phyloP scores from a whole-genome alignment of 37 sponge, comb jelly and placozoan species.

The Axinella damicornis region DNA sequence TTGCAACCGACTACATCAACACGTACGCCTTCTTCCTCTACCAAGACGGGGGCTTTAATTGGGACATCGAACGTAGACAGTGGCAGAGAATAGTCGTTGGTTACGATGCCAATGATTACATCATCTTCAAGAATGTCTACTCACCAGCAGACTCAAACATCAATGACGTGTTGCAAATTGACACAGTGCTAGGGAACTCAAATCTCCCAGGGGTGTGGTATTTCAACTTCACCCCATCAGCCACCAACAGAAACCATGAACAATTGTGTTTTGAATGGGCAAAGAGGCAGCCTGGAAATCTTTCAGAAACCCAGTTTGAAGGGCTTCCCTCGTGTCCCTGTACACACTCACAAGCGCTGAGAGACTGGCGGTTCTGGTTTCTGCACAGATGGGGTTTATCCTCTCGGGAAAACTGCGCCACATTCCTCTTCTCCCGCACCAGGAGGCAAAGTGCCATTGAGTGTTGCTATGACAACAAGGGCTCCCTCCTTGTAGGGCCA shows the following conservation, averaged over 20 bases:
- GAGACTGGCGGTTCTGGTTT: slow-evolving; percentile 59
- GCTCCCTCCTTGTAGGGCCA: slow-evolving; percentile 42
- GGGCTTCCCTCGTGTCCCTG: slow-evolving; percentile 61
- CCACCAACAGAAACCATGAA: slow-evolving; percentile 2
- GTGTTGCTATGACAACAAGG: slow-evolving; percentile 63
- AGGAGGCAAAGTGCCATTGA: slow-evolving; percentile 38
- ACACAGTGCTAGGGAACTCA: slow-evolving; percentile 40
- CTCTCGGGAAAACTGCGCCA: slow-evolving; percentile 49
- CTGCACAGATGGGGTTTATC: slow-evolving; percentile 19
- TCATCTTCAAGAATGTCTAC: slow-evolving; percentile 47
- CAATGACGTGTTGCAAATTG: slow-evolving; percentile 6
- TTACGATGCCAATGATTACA: slow-evolving; percentile 43
- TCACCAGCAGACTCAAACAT: not conserved
- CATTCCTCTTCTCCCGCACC: slow-evolving; percentile 12
- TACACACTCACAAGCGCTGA: slow-evolving; percentile 37
- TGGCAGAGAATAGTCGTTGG: slow-evolving; percentile 40
- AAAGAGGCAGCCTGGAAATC: not conserved
- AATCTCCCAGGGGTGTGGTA: slow-evolving; percentile 49
- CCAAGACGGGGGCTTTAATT: not conserved
- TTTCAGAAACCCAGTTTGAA: not conserved
- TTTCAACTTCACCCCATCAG: slow-evolving; percentile 11
- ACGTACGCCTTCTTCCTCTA: slow-evolving; percentile 59
- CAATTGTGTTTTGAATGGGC: slow-evolving; percentile 45
- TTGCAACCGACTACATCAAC: slow-evolving; percentile 35
- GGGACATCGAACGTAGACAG: not conserved